Percentiles rank a stretch among this genome's conserved stretches.
Evolutionary conservation across 2,113 vertebrate species (phyloP).

Genomic region (Cryptomyrus ogoouensis): DNA sequence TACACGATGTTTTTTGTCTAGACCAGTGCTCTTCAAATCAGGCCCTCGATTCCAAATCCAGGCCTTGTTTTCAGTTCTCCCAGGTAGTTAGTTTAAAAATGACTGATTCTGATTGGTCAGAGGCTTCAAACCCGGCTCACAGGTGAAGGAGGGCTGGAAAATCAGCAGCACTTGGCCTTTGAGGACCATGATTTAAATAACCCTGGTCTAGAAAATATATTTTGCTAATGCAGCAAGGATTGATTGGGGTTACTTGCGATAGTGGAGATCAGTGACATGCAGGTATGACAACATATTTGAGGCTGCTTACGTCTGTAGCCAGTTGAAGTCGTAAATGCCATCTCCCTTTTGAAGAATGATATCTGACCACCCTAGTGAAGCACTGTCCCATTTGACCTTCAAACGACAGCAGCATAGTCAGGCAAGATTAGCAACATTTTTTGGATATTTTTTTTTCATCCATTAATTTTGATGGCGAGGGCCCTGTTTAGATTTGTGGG

Average conservation of each 20-base stretch:
- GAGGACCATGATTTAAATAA: too few relatives aligned
- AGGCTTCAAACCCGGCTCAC: too few relatives aligned
- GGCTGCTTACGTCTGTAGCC: background rate
- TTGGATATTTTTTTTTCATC: conserved; percentile 17
- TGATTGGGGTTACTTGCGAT: background rate
- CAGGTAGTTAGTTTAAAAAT: too few relatives aligned
- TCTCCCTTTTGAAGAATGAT: background rate
- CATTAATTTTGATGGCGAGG: conserved; percentile 25
- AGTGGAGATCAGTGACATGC: background rate
- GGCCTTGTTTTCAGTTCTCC: too few relatives aligned
- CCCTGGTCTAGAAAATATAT: background rate
- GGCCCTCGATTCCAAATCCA: too few relatives aligned
- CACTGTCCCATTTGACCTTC: conserved; percentile 13
- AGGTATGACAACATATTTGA: background rate
- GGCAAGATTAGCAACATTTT: background rate
- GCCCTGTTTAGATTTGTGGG: conserved; percentile 3
- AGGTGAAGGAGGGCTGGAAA: too few relatives aligned
- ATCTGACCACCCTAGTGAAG: background rate
- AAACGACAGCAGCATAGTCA: background rate
- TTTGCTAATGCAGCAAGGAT: background rate
- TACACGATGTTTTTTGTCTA: background rate
- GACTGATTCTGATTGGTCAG: too few relatives aligned
- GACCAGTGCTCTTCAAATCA: background rate
- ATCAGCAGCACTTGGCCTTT: too few relatives aligned
- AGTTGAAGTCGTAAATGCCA: background rate